These are phyloP conservation scores for Tyto alba DNA, from an alignment of 2,113 vertebrate species.

Conservation along the genomic window DNA sequence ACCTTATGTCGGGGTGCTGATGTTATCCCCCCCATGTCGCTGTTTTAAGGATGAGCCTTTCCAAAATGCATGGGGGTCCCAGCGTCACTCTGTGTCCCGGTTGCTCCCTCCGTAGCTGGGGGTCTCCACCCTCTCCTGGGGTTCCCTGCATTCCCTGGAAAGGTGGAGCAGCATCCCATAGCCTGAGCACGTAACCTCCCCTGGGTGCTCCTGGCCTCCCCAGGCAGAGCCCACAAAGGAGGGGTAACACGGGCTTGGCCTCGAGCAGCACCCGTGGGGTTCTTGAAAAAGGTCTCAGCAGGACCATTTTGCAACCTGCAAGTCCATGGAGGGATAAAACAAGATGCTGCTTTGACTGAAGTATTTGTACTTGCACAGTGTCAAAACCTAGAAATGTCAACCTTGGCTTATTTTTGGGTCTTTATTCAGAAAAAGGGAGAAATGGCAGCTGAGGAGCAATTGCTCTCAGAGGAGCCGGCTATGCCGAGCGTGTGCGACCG, in stretches of 20 bases:
- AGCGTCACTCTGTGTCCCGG: not conserved
- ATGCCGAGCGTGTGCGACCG: accelerated
- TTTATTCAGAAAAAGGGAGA: not conserved
- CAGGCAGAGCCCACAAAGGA: not conserved
- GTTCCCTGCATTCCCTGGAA: not conserved
- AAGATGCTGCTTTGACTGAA: not conserved
- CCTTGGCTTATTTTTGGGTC: not conserved
- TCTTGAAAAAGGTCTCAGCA: not conserved
- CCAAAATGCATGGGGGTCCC: not conserved
- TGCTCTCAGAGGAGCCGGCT: not conserved
- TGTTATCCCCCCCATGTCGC: accelerated
- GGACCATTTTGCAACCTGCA: not conserved
- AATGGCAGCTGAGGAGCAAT: not conserved
- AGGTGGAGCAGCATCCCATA: not conserved
- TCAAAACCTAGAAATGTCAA: not conserved
- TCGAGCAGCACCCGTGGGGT: not conserved
- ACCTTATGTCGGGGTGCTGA: not conserved
- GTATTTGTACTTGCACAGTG: accelerated
- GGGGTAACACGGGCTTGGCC: not conserved
- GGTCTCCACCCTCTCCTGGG: not conserved
- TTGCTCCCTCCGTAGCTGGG: not conserved
- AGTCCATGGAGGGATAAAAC: not conserved
- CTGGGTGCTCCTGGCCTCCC: not conserved
- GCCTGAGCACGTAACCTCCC: not conserved
- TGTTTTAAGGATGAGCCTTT: not conserved